Evolutionary conservation across 2,888 invertebrate species (phyloP), one percentile per base, ranked within the genome.

Genomic region (Polydrusus pterygomalis): DNA sequence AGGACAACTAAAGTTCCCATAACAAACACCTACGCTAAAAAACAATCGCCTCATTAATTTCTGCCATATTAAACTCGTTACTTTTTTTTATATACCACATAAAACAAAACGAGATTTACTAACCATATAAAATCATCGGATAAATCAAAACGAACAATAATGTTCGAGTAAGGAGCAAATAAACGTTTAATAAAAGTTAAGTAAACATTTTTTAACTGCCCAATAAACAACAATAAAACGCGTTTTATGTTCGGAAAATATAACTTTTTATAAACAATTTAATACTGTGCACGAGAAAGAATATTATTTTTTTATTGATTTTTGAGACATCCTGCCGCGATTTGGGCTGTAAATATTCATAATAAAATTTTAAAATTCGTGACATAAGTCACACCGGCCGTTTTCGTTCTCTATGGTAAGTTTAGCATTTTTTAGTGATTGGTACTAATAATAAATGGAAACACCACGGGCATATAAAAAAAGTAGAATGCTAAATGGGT

Each of bases 251-350:
- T 20, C 63, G 25, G 30, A 45, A 45, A 63, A 45, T 45, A 63
- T 43, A 63, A 63, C 63, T 45, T 63, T 56, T 63, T 45, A 45
- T 45, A 25, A 63, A 63, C 20, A 45, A 63, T 45, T 63, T 63
- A 43, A 62, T 62, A 43, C 45, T 13, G 63, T 62, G 18, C 45
- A 25, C n/a, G 20, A 45, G 43, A 20, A 58, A 69, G 45, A 67
- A 58, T 73, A 67, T 67, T 73, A 67, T 60, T 73, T 73, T 71
- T 73, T 73, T 73, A 73, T 73, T 34, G 67, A 68, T 73, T 45
- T 49, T 45, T 49, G 30, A 25, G 73, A 68, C 47, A 45, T 56
- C 70, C 58, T 56, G 69, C 62, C 43, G 70, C 20, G 75, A 75
- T 70, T 47, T 20, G n/a, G 60, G 60, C 62, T 69, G 62, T 74